Base-by-base conservation (phyloP, 2,888 invertebrate genomes). In the Graphium colonna region DNA sequence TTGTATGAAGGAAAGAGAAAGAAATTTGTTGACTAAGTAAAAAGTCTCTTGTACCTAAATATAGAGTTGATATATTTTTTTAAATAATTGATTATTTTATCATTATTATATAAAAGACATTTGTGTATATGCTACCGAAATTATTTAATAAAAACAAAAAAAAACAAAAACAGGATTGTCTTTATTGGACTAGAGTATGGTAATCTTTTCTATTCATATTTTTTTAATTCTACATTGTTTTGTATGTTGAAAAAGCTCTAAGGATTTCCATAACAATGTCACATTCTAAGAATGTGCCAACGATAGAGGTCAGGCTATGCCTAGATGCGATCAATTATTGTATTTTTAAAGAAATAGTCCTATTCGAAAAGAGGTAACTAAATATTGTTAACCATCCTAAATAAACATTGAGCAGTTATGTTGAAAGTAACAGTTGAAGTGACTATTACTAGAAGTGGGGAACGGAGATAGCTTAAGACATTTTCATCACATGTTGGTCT, bases 151-250 rank as follows among this genome's bases (percentile, higher is more conserved):
- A 64, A 58, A 67, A 61, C 5, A 21, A 12, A 36, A 13, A 36
- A 36, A 13, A 31, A 31, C 31, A 31, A 31, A 31, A 31, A 31
- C 31, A 10, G 68, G 70, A 65, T 76, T 77, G 77, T 81, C 77
- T 82, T 80, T 74, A 72, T 64, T 72, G 77, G 87, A 87, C 87
- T 87, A 87, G 86, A 87, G 71, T 73, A 70, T 79, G 85, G 86
- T 85, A 82, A 86, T 55, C 72, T 75, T 76, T 68, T 74, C 67
- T 77, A 71, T 72, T 68, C 62, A 61, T 58, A 67, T 65, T 69
- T 21, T 3, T 68, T 69, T 69, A 71, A 74, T 69, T 68, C 64
- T 67, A 71, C 71, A 75, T 67, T 65, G 66, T 63, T 60, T 59
- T 60, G 65, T 60, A 60, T 61, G 56, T 21, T 21, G 2, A 21